phyloP scores from a whole-genome alignment of 2,797 vertebrate species.

The Hyperoplus lanceolatus region DNA sequence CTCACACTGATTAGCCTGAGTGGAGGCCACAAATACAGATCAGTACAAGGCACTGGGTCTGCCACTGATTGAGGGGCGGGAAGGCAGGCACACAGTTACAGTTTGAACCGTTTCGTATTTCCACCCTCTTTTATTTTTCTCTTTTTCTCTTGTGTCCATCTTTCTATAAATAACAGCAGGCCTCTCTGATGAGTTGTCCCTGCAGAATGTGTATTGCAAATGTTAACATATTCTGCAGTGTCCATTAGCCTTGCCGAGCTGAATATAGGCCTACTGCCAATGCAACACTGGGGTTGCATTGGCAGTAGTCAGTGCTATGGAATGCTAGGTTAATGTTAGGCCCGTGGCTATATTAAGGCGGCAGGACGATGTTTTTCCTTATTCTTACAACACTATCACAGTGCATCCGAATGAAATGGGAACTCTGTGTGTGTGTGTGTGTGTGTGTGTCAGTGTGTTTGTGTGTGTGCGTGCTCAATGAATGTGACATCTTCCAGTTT shows the following conservation, averaged over 20 bases:
- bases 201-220: conserved; percentile 9
- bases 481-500: conserved; percentile 45
- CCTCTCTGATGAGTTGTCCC: not conserved
- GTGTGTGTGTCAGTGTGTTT: conserved; percentile 13
- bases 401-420: conserved; percentile 52
- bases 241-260: conserved; percentile 12
- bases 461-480: not conserved
- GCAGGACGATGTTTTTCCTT: conserved; percentile 45
- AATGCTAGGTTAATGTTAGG: conserved; percentile 40
- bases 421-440: conserved; percentile 24
- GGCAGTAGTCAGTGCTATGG: conserved; percentile 16
- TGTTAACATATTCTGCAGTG: conserved; percentile 11
- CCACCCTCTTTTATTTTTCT: not conserved
- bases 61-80: not conserved
- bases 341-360: conserved; percentile 55
- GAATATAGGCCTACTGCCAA: conserved; percentile 26
- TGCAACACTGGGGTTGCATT: conserved; percentile 14
- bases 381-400: conserved; percentile 38
- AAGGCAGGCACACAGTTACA: not conserved
- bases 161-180: conserved; percentile 20
- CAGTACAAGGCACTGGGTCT: conserved; percentile 3
- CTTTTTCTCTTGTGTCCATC: not conserved
- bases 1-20: conserved; percentile 35
- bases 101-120: not conserved
- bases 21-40: conserved; percentile 39